Base-by-base conservation (phyloP, 1,140 invertebrate genomes). In the Steinernema khuongi region DNA sequence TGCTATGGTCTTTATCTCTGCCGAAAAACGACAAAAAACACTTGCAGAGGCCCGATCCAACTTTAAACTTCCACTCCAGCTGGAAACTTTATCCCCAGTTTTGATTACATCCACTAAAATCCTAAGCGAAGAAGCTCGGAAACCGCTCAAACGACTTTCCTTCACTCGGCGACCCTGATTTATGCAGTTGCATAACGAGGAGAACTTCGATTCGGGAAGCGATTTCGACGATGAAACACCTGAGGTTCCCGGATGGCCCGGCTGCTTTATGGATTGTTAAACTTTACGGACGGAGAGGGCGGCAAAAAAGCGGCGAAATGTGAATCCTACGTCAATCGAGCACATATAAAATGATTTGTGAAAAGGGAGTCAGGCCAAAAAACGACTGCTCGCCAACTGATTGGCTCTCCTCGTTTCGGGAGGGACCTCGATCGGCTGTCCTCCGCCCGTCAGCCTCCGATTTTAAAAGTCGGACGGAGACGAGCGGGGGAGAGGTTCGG, bases 391-490 rank as follows among this genome's bases (percentile, higher is more conserved):
- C 11, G 50, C 50, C 14, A 60, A 60, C 50, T 26, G 50, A 60
- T 60, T 60, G 50, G 50, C 50, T 60, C 50, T 26, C 11, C 50
- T 60, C 50, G 11, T 60, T 2, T 26, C 50, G 50, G 50, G 11
- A 60, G 50, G 50, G 50, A 60, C 19, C 50, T 7, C 50, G 50
- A 60, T 22, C 50, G 50, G 14, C 26, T 60, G 7, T 41, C 36
- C 7, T 41, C 36, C 50, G 7, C 19, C 22, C 19, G 50, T 22
- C 19, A 17, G 50, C 50, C 14, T 60, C 50, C 50, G 50, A 60
- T 60, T 60, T 60, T 60, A 60, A 60, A 60, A 60, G 50, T 60
- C 50, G 50, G 50, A 60, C n/a, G 50, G 19, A 60, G 50, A 11
- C 14, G 50, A 41, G 36, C 7, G 36, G 36, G 36, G 2, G 50